phyloP scores from a whole-genome alignment of 2,797 vertebrate genomes.

The Pantherophis vulpinus region DNA sequence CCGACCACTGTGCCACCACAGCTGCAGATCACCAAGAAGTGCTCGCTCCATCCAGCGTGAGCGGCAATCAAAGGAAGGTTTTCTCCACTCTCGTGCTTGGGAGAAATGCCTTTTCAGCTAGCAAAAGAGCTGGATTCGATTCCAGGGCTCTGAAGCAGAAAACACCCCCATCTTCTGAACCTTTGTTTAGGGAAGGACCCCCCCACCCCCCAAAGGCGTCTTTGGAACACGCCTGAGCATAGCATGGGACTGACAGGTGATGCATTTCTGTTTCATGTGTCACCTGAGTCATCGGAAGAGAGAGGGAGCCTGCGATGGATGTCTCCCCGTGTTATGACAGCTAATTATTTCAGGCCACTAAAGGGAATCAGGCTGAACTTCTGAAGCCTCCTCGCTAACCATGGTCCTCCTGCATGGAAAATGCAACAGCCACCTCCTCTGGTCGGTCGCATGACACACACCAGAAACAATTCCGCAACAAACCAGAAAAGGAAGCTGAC shows the following conservation, averaged over 20 bases:
- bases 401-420: too few species aligned
- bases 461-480: not conserved
- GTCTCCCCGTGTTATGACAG: not conserved
- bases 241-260: not conserved
- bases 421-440: not conserved
- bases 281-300: not conserved
- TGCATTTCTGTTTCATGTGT: not conserved
- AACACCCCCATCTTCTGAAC: not conserved
- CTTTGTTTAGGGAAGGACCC: not conserved
- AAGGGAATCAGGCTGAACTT: not conserved
- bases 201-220: not conserved
- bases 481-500: not conserved
- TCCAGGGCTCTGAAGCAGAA: not conserved
- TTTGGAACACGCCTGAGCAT: not conserved
- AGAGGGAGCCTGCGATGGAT: not conserved
- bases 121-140: not conserved
- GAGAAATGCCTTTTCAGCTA: not conserved
- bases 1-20: not conserved
- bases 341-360: not conserved
- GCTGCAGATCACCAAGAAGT: not conserved
- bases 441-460: rapidly evolving
- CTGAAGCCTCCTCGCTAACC: too few species aligned
- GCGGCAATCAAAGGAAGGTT: not conserved
- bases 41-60: not conserved
- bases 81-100: not conserved